These are phyloP conservation scores for Phorcus lineatus DNA, from an alignment of 2,888 invertebrate species.

Conservation along the genomic window DNA sequence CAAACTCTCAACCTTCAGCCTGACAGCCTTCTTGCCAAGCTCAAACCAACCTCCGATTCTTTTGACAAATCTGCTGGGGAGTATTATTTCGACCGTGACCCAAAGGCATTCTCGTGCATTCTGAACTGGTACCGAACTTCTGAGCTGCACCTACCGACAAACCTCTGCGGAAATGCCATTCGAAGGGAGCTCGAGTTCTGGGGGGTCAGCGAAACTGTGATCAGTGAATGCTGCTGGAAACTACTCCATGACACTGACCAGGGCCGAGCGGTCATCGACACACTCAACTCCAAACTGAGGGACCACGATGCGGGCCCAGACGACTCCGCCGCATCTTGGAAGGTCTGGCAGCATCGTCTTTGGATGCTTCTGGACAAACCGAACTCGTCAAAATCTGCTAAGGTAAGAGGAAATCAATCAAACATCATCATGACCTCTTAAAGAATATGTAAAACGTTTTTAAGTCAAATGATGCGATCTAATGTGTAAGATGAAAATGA, in stretches of 20 bases:
- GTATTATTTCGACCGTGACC: slow-evolving; percentile 53
- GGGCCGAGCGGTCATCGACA: not conserved
- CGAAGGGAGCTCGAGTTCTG: slow-evolving; percentile 48
- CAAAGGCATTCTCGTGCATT: slow-evolving; percentile 44
- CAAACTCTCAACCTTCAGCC: slow-evolving; percentile 24
- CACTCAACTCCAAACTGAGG: slow-evolving; percentile 8
- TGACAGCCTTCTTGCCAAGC: not conserved
- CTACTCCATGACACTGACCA: slow-evolving; percentile 12
- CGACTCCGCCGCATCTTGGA: not conserved
- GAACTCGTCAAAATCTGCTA: slow-evolving; percentile 27
- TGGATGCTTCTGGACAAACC: slow-evolving; percentile 29
- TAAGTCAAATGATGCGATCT: too few relatives aligned
- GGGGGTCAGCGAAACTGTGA: slow-evolving; percentile 42
- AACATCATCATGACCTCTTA: too few relatives aligned
- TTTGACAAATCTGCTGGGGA: not conserved
- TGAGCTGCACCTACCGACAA: slow-evolving; percentile 49
- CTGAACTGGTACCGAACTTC: slow-evolving; percentile 47
- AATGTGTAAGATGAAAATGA: too few relatives aligned
- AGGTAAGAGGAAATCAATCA: slow-evolving; percentile 21
- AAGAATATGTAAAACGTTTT: too few relatives aligned
- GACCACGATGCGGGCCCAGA: not conserved
- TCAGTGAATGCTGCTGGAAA: slow-evolving; percentile 50
- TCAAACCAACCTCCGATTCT: not conserved
- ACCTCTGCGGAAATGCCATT: slow-evolving; percentile 49
- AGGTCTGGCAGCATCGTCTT: not conserved